Percentiles rank a stretch among this genome's conserved stretches.
Conservation (phyloP, 2,888 invertebrate genomes). For the Myathropa florea region DNA sequence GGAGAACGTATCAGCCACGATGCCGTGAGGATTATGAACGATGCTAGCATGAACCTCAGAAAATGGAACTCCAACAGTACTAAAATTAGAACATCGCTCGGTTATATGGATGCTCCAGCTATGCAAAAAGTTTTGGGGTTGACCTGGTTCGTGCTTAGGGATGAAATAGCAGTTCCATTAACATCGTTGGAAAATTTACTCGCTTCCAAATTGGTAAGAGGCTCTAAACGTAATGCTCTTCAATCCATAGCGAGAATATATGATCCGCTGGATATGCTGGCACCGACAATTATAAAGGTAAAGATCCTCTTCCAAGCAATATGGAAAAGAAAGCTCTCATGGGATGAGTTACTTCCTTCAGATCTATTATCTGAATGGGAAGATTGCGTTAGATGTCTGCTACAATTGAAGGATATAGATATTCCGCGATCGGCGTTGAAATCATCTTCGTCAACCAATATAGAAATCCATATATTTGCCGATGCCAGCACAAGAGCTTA, state of each 20-base stretch:
- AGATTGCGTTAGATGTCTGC: neutral
- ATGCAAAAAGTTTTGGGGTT: slow-evolving; percentile 33
- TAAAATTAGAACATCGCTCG: too few species aligned
- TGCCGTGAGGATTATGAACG: neutral
- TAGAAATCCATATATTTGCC: too few species aligned
- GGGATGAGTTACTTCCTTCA: slow-evolving; percentile 19
- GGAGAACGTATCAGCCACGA: neutral
- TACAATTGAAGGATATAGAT: neutral
- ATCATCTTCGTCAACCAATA: too few species aligned
- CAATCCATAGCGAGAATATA: slow-evolving; percentile 7
- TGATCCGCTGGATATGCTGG: slow-evolving; percentile 12
- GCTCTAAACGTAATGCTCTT: neutral
- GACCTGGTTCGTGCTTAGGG: neutral
- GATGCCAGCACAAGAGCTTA: too few species aligned
- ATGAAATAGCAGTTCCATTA: neutral
- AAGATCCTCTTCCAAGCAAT: slow-evolving; percentile 18
- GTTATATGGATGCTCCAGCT: too few species aligned
- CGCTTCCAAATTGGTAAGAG: too few species aligned
- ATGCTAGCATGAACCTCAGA: neutral
- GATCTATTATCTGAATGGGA: slow-evolving; percentile 26
- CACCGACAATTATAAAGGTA: slow-evolving; percentile 13
- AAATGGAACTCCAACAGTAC: slow-evolving; percentile 17
- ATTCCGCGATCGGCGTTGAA: too few species aligned
- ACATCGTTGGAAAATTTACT: neutral
- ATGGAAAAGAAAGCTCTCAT: neutral